Conservation (phyloP, 2,113 vertebrate genomes). For the Heptranchias perlo region DNA sequence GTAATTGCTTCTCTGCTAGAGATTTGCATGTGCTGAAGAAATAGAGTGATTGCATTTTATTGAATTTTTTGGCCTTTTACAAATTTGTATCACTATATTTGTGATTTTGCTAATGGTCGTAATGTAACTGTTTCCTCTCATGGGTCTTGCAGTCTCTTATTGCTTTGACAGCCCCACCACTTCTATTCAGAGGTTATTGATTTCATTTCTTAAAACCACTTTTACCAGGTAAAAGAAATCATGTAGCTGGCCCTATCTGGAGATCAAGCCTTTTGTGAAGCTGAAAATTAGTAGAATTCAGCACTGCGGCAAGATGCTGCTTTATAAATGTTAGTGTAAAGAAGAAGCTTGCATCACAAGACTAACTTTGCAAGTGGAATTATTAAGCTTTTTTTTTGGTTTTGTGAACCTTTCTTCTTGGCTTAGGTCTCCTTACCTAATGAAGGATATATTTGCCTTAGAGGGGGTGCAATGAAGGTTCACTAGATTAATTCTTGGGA, state of each 20-base stretch:
- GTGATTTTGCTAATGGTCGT: background rate
- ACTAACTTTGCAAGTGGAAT: background rate
- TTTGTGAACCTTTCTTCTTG: too few species aligned
- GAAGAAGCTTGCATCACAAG: background rate
- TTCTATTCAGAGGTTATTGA: background rate
- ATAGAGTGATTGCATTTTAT: background rate
- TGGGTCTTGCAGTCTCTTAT: background rate
- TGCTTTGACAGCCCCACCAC: background rate
- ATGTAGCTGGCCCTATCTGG: too few species aligned
- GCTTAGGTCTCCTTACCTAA: too few species aligned
- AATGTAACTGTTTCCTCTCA: background rate
- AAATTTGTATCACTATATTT: background rate
- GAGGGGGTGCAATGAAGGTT: too few species aligned
- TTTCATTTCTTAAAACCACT: conserved; percentile 7
- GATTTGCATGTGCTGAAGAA: background rate
- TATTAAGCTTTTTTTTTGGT: too few species aligned
- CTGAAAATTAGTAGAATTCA: background rate
- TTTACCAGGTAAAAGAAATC: background rate
- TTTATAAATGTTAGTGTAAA: background rate
- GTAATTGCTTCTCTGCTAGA: background rate
- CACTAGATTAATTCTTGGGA: too few species aligned
- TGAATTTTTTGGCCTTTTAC: background rate
- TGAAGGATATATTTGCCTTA: too few species aligned
- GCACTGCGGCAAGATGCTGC: background rate
- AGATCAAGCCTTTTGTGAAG: too few species aligned